Percentiles rank a stretch among this genome's conserved stretches.
Conservation (phyloP, 1,140 invertebrate species). For the Heliconius melpomene region DNA sequence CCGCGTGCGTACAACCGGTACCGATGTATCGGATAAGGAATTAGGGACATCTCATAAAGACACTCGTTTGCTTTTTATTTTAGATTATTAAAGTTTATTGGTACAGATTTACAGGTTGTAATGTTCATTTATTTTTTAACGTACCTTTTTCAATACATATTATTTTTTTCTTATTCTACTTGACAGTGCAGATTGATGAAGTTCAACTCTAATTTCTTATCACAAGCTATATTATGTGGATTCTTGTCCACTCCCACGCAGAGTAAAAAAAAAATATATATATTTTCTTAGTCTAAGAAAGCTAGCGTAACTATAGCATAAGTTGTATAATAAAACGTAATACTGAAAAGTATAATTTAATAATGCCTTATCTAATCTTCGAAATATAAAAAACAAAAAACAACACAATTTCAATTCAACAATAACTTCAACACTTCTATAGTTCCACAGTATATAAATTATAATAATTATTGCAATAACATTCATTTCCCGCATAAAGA, state of each 20-base stretch:
- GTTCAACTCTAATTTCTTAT: neutral
- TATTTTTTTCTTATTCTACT: neutral
- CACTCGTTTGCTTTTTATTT: neutral
- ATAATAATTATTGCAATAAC: constrained; percentile 2
- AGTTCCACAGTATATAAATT: neutral
- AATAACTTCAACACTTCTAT: neutral
- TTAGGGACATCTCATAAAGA: constrained; percentile 44
- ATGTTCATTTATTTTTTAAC: neutral
- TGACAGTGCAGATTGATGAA: neutral
- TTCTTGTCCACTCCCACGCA: no score
- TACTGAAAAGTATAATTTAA: neutral
- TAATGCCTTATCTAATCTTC: neutral
- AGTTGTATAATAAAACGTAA: neutral
- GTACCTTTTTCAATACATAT: neutral
- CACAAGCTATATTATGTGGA: no score
- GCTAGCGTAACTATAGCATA: no score
- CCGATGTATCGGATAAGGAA: constrained; percentile 51
- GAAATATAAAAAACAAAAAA: neutral
- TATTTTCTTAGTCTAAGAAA: no score
- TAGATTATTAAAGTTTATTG: neutral
- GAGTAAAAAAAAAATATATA: no score
- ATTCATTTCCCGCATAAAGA: constrained; percentile 13
- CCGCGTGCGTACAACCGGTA: constrained; percentile 63
- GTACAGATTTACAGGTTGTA: neutral
- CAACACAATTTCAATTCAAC: no score